These are phyloP conservation scores for Eutrigla gurnardus DNA, from an alignment of 2,797 vertebrate species.

Conservation along the genomic window DNA sequence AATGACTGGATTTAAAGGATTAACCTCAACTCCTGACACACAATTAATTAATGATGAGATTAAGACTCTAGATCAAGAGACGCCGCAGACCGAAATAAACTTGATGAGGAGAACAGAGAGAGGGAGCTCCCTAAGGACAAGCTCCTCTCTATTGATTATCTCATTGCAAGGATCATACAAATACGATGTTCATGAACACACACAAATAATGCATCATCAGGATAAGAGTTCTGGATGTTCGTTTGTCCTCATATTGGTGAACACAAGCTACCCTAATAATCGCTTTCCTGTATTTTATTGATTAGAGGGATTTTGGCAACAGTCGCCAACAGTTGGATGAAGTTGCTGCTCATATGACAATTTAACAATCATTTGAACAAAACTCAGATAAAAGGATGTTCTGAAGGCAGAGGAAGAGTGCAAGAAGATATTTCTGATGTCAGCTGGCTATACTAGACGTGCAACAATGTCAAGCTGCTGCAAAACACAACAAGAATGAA, in stretches of 20 bases:
- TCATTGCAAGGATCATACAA: conserved; percentile 33
- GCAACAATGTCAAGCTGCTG: background rate
- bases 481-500: background rate
- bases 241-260: background rate
- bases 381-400: background rate
- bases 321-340: background rate
- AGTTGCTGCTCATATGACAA: background rate
- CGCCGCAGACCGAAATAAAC: conserved; percentile 39
- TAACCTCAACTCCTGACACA: conserved; percentile 23
- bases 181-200: conserved; percentile 31
- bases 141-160: conserved; percentile 47
- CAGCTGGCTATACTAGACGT: background rate
- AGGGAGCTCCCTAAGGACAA: conserved; percentile 2
- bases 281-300: background rate
- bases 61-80: conserved; percentile 48
- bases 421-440: background rate
- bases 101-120: conserved; percentile 16
- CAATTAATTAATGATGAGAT: conserved; percentile 60
- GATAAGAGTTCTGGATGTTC: background rate
- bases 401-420: background rate
- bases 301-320: background rate
- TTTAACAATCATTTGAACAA: background rate
- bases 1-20: conserved; percentile 23
- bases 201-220: conserved; percentile 18
- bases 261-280: background rate